Percentiles rank a stretch among this genome's conserved stretches.
Evolutionary conservation across 1,140 invertebrate species (phyloP).

Genomic region (Paracyclopina nana): DNA sequence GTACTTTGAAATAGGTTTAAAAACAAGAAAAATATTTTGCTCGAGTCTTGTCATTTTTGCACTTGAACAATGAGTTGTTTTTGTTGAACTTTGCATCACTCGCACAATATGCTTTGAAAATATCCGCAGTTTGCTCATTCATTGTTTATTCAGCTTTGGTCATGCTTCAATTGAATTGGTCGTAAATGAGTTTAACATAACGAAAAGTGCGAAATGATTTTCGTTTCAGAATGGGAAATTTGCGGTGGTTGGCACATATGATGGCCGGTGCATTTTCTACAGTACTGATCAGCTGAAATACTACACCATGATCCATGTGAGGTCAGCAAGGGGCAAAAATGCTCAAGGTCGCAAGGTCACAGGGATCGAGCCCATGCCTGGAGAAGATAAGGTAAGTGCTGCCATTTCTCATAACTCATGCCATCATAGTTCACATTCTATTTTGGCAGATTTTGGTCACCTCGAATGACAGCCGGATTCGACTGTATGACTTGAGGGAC

Average conservation of each 20-base stretch:
- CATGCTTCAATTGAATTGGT: conserved; percentile 33
- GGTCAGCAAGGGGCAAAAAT: conserved; percentile 83
- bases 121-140: too few species aligned
- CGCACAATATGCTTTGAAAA: too few species aligned
- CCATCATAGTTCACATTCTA: conserved; percentile 18
- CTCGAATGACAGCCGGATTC: conserved; percentile 90
- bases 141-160: background rate
- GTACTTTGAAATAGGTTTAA: too few species aligned
- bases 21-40: background rate
- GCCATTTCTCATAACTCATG: background rate
- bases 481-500: conserved; percentile 88
- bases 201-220: background rate
- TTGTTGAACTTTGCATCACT: too few species aligned
- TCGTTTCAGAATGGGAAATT: conserved; percentile 65
- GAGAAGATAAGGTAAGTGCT: conserved; percentile 33
- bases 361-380: conserved; percentile 88
- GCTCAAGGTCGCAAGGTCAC: conserved; percentile 83
- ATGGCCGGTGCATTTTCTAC: conserved; percentile 94
- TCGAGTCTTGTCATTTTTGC: conserved; percentile 20
- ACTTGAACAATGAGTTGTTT: conserved; percentile 2
- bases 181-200: conserved; percentile 47
- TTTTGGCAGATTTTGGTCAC: conserved; percentile 72
- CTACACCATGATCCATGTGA: conserved; percentile 88
- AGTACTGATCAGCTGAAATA: conserved; percentile 94
- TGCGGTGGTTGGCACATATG: conserved; percentile 92